Evolutionary conservation across 2,888 invertebrate species (phyloP).

Genomic region (Gasteruption jaculator): DNA sequence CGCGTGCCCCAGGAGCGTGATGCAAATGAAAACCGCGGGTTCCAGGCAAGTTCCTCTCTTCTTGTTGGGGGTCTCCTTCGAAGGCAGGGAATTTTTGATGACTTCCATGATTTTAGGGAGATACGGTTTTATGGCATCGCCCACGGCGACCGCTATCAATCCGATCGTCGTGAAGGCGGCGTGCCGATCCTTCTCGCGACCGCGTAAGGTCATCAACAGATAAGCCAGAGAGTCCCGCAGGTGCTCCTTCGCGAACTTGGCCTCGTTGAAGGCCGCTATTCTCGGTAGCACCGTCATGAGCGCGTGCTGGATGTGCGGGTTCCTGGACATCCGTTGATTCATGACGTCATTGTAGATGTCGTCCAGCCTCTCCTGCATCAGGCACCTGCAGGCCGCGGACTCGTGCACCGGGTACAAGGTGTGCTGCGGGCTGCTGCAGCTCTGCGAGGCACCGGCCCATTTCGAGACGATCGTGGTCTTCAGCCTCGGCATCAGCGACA

Average conservation of each 20-base stretch:
- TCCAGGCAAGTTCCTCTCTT: constrained; percentile 68
- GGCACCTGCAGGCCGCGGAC: constrained; percentile 78
- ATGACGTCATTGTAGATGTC: constrained; percentile 76
- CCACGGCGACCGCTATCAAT: constrained; percentile 84
- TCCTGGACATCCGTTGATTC: constrained; percentile 70
- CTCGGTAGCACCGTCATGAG: constrained; percentile 84
- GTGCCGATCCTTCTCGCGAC: constrained; percentile 80
- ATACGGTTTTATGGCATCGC: constrained; percentile 73
- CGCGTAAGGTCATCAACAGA: constrained; percentile 70
- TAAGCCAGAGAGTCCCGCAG: constrained; percentile 72
- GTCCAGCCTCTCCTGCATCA: constrained; percentile 80
- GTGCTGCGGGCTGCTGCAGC: constrained; percentile 33
- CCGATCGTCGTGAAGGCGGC: constrained; percentile 89
- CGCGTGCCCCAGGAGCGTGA: constrained; percentile 85
- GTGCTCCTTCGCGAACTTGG: constrained; percentile 73
- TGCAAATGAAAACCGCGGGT: constrained; percentile 88
- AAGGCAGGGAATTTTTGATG: constrained; percentile 71
- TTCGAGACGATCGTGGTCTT: constrained; percentile 59
- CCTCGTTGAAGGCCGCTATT: constrained; percentile 87
- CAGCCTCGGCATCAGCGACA: constrained; percentile 59
- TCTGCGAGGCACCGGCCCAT: constrained; percentile 39
- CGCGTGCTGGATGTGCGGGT: constrained; percentile 80
- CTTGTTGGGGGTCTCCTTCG: constrained; percentile 72
- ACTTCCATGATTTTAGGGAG: constrained; percentile 82
- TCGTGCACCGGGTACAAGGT: constrained; percentile 62